These are phyloP conservation scores for Thunnus maccoyii DNA, from an alignment of 2,113 vertebrate genomes.

Conservation along the genomic window DNA sequence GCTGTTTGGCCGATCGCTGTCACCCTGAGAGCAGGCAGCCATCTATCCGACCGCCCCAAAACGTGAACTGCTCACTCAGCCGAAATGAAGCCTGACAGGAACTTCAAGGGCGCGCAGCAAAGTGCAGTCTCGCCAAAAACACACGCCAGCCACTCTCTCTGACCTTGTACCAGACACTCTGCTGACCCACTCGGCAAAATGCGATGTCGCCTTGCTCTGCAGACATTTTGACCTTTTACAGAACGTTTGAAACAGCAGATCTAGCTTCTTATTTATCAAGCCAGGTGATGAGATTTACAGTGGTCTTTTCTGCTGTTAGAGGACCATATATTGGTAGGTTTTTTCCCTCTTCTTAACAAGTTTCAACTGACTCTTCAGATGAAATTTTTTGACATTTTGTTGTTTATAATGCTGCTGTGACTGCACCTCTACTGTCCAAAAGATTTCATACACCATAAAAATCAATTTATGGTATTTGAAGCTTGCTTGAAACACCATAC, in stretches of 20 bases:
- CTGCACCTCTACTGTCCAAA: too few species aligned
- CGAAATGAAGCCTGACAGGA: conserved; percentile 33
- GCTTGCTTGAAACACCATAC: too few species aligned
- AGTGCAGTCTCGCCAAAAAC: conserved; percentile 29
- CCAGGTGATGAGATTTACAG: too few species aligned
- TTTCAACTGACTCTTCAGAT: too few species aligned
- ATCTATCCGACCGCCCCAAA: conserved; percentile 1
- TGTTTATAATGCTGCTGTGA: too few species aligned
- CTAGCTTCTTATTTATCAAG: too few species aligned
- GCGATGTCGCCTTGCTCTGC: neutral
- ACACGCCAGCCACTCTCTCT: neutral
- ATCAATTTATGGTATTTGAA: too few species aligned
- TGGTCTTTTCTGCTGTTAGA: too few species aligned
- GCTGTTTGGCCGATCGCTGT: conserved; percentile 26
- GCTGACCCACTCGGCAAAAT: neutral
- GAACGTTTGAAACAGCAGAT: neutral
- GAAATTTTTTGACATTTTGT: too few species aligned
- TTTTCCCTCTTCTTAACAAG: too few species aligned
- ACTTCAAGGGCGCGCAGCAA: conserved; percentile 24
- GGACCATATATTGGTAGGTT: too few species aligned
- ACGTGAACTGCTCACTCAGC: conserved; percentile 50
- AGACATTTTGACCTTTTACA: neutral
- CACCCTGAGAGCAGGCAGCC: conserved; percentile 22
- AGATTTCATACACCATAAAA: too few species aligned
- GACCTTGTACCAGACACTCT: neutral